Percentiles rank a stretch among this genome's conserved stretches.
Evolutionary conservation across 1,140 invertebrate species (phyloP).

Genomic region (Mactra quadrangularis): DNA sequence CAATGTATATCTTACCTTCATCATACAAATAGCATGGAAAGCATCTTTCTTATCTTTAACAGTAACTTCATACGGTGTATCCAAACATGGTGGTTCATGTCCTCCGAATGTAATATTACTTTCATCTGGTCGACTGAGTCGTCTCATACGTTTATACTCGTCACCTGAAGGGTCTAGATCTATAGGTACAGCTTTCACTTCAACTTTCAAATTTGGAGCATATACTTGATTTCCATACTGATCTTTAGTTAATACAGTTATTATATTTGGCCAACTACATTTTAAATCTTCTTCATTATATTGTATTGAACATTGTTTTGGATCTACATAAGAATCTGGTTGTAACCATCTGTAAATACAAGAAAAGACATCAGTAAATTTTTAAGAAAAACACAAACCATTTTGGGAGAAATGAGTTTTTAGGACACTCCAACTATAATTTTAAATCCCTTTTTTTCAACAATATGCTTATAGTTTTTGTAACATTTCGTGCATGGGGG

Average conservation of each 20-base stretch:
- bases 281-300: slow-evolving; percentile 90
- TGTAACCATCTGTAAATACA: slow-evolving; percentile 91
- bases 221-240: slow-evolving; percentile 95
- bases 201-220: slow-evolving; percentile 92
- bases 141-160: slow-evolving; percentile 81
- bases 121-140: slow-evolving; percentile 87
- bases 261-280: slow-evolving; percentile 91
- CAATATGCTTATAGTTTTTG: too few relatives aligned
- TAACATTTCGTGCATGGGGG: too few relatives aligned
- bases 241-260: slow-evolving; percentile 94
- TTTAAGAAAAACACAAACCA: too few relatives aligned
- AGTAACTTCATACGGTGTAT: slow-evolving; percentile 93
- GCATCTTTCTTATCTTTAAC: slow-evolving; percentile 94
- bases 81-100: slow-evolving; percentile 88
- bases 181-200: slow-evolving; percentile 90
- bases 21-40: slow-evolving; percentile 96
- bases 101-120: slow-evolving; percentile 89
- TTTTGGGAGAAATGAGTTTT: too few relatives aligned
- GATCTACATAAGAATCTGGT: slow-evolving; percentile 95
- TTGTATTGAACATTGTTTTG: slow-evolving; percentile 92
- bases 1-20: too few relatives aligned
- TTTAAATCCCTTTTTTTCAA: too few relatives aligned
- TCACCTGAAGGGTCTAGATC: slow-evolving; percentile 85
- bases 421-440: too few relatives aligned
- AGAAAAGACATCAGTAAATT: too few relatives aligned